A percentile compares a stretch with the other conserved stretches of the same genome.
phyloP scores from a whole-genome alignment of 2,797 vertebrate species.

The Enteromius afrohamiltoni region DNA sequence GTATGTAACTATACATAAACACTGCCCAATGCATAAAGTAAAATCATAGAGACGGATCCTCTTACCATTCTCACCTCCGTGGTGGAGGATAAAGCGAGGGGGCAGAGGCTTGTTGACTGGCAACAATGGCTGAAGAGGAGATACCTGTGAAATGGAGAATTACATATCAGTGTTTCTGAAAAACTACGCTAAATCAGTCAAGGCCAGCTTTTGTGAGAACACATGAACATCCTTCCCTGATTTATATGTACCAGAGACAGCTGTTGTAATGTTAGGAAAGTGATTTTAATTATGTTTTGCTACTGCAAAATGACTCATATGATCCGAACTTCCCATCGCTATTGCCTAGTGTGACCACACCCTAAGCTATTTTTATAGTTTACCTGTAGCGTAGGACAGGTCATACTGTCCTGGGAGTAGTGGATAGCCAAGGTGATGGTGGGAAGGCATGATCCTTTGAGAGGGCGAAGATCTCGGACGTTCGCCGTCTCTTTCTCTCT shows the following conservation, averaged over 20 bases:
- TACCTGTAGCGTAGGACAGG: slow-evolving; percentile 95
- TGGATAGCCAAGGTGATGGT: slow-evolving; percentile 95
- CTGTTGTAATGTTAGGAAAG: no score
- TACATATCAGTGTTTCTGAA: background rate
- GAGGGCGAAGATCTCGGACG: slow-evolving; percentile 92
- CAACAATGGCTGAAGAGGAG: slow-evolving; percentile 94
- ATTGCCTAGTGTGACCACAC: no score
- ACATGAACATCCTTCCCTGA: no score
- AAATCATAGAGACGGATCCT: slow-evolving; percentile 43
- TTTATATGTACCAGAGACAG: no score
- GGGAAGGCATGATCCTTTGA: slow-evolving; percentile 94
- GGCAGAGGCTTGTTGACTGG: slow-evolving; percentile 89
- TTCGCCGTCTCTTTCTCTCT: slow-evolving; percentile 82
- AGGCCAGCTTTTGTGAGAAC: background rate
- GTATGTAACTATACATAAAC: no score
- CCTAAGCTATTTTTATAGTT: slow-evolving; percentile 53
- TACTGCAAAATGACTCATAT: no score
- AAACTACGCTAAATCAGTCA: background rate
- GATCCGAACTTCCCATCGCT: no score
- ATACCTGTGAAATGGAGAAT: slow-evolving; percentile 75
- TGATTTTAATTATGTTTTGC: no score
- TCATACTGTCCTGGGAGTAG: slow-evolving; percentile 96
- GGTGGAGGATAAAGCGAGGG: slow-evolving; percentile 87
- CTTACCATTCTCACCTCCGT: slow-evolving; percentile 97
- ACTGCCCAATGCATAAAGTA: background rate